Evolutionary conservation across 1,140 invertebrate species (phyloP).

Genomic region (Muscidifurax raptorellus): DNA sequence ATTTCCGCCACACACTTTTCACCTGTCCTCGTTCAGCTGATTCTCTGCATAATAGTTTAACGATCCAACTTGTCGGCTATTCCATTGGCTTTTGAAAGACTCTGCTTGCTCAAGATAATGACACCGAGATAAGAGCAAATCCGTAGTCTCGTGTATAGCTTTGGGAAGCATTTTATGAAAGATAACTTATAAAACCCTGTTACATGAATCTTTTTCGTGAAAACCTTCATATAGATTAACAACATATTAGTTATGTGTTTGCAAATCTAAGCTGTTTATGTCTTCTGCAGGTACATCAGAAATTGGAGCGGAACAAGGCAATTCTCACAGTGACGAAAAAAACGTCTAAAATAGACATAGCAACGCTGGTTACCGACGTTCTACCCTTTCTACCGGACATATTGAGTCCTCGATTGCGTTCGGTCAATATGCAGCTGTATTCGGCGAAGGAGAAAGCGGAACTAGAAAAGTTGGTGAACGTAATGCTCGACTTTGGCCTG

Average conservation of each 20-base stretch:
- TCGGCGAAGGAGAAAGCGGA: slow-evolving; percentile 84
- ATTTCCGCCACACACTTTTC: slow-evolving; percentile 6
- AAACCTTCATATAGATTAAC: not conserved
- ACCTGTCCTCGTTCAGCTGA: not conserved
- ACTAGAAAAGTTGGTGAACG: slow-evolving; percentile 83
- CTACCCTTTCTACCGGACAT: slow-evolving; percentile 86
- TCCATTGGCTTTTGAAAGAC: not conserved
- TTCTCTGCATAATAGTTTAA: not conserved
- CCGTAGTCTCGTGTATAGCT: not conserved
- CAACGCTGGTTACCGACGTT: slow-evolving; percentile 82
- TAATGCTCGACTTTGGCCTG: slow-evolving; percentile 93
- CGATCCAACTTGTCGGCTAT: not conserved
- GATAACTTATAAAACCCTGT: slow-evolving; percentile 14
- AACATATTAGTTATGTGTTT: not conserved
- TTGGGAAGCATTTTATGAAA: not conserved
- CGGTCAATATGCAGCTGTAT: slow-evolving; percentile 85
- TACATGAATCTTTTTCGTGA: not conserved
- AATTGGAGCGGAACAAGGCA: slow-evolving; percentile 76
- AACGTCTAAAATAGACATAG: slow-evolving; percentile 78
- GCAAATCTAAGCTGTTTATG: not conserved
- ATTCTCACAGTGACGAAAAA: slow-evolving; percentile 78
- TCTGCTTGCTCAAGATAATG: slow-evolving; percentile 17
- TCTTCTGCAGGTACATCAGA: slow-evolving; percentile 79
- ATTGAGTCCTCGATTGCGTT: slow-evolving; percentile 85
- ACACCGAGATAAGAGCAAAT: slow-evolving; percentile 14